A percentile compares a stretch with the other conserved stretches of the same genome.
Conservation (phyloP, 2,113 vertebrate species). For the Menura novaehollandiae region DNA sequence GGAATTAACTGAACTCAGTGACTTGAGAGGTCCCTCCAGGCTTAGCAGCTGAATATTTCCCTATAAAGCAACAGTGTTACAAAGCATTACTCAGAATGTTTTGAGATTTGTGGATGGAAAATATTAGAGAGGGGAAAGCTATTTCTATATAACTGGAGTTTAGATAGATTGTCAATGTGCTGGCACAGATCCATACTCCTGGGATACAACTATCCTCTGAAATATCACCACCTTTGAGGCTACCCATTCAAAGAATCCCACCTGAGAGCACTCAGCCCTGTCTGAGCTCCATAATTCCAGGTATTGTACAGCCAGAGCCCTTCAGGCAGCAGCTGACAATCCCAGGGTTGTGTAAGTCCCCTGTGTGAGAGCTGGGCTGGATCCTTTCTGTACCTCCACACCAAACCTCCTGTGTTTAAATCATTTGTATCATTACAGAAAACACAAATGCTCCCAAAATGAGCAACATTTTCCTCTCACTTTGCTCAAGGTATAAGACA, state of each 20-base stretch:
- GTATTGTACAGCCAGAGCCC: background rate
- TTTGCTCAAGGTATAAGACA: background rate
- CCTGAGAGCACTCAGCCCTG: background rate
- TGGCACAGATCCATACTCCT: background rate
- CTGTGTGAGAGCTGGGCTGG: background rate
- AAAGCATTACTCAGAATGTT: background rate
- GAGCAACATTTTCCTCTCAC: background rate
- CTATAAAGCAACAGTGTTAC: background rate
- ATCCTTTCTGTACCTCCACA: background rate
- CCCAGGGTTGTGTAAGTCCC: background rate
- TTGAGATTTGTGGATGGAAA: conserved; percentile 1
- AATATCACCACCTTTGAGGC: background rate
- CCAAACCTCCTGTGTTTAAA: background rate
- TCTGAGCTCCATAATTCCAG: background rate
- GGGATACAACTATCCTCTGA: background rate
- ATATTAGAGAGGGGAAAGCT: background rate
- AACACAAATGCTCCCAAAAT: background rate
- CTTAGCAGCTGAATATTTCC: background rate
- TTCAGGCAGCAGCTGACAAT: background rate
- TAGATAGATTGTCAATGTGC: background rate
- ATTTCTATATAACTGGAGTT: background rate
- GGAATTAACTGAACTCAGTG: conserved; percentile 3
- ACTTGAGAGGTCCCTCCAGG: background rate
- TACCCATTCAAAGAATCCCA: background rate
- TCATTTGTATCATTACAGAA: background rate